Base-by-base conservation (phyloP, 2,113 vertebrate genomes). In the Cranoglanis bouderius region DNA sequence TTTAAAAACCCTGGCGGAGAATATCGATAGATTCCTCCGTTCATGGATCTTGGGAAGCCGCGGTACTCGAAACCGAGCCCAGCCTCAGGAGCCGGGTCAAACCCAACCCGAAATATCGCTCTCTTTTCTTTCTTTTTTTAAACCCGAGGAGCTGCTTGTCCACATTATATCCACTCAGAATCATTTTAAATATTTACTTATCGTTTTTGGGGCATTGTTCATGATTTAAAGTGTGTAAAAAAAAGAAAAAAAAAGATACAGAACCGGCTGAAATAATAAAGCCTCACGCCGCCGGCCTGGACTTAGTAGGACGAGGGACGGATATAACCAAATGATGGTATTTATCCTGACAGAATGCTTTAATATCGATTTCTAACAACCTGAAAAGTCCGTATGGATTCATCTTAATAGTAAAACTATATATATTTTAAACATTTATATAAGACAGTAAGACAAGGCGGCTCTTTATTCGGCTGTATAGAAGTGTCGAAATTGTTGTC, bases 401-500 rank as follows among this genome's bases (percentile, higher is more conserved):
- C 26, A 13, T n/a, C 4, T 67, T 19, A 32, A 29, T 43, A 46
- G 40, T 84, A 63, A 59, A 46, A 13, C 38, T 3, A 16, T 12
- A 21, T 14, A 35, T 35, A n/a, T 53, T 29, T 16, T 55, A 1
- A 51, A 46, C 0, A 4, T 0, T 8, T 43, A 43, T 10, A 16
- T 0, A 13, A 21, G 21, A 51, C 14, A 67, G 18, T 38, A 40
- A n/a, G 35, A 57, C 40, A 29, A 40, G 32, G 35, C 65, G 26
- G 67, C 84, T 29, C 12, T 43, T 24, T 9, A 75, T 24, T 9
- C 19, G 72, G 21, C 40, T 85, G 12, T 9, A 43, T 43, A 85
- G 63, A 86, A 86, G 46, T 70, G 67, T 59, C 10, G 53, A 46
- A 21, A 82, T 32, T 49, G 63, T 57, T 75, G 81, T 83, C 53